Evolutionary conservation across 2,888 invertebrate genomes (phyloP).

Genomic region (Heliconius charithonia): DNA sequence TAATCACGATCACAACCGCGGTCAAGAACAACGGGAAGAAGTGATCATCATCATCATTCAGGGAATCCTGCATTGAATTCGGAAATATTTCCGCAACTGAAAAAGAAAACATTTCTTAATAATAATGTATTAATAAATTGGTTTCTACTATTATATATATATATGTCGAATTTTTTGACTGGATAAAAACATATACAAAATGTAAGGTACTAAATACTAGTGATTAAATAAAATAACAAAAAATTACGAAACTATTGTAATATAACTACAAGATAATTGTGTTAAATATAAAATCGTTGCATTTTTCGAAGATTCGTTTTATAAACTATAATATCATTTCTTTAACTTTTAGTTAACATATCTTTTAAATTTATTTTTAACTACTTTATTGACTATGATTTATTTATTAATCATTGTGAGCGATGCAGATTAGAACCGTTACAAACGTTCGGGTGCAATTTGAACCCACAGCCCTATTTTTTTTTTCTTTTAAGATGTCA

Average conservation of each 20-base stretch:
- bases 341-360: background rate
- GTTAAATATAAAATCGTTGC: background rate
- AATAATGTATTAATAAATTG: background rate
- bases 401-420: no score
- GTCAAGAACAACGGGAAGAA: constrained; percentile 79
- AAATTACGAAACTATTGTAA: background rate
- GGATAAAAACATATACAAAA: background rate
- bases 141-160: background rate
- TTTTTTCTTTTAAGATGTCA: background rate
- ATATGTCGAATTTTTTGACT: background rate
- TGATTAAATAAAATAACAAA: background rate
- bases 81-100: constrained; percentile 63
- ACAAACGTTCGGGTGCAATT: background rate
- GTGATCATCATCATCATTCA: constrained; percentile 67
- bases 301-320: no score
- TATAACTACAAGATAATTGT: background rate
- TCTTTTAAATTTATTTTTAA: background rate
- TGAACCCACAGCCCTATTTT: background rate
- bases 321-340: background rate
- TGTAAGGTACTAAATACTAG: background rate
- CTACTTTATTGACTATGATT: no score
- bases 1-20: constrained; percentile 66
- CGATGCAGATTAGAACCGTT: no score
- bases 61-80: constrained; percentile 61
- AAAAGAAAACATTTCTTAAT: background rate